A percentile compares a stretch with the other conserved stretches of the same genome.
phyloP scores from a whole-genome alignment of 2,113 vertebrate species.

The Pagrus major region DNA sequence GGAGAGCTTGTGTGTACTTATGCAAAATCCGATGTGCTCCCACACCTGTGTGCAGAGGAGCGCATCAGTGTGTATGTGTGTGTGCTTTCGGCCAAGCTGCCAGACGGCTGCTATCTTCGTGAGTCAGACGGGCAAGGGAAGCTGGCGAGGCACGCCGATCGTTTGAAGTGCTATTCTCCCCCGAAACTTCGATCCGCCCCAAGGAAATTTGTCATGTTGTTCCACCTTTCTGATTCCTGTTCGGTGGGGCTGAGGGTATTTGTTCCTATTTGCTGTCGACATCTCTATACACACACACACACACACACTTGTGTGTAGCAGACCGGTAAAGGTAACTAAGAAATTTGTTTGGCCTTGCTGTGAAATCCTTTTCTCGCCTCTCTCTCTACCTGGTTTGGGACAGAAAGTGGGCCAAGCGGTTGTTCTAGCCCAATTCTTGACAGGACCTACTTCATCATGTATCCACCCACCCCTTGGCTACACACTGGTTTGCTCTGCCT shows the following conservation, averaged over 20 bases:
- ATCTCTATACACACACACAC: conserved; percentile 50
- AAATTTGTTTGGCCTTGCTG: conserved; percentile 60
- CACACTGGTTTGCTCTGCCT: background rate
- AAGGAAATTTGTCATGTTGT: conserved; percentile 75
- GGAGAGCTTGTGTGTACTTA: conserved; percentile 33
- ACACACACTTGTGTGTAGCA: conserved; percentile 41
- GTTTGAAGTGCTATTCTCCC: conserved; percentile 66
- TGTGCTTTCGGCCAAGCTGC: conserved; percentile 36
- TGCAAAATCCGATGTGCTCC: conserved; percentile 46
- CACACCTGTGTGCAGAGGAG: conserved; percentile 53
- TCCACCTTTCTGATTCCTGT: conserved; percentile 65
- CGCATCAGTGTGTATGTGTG: background rate
- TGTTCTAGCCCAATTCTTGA: conserved; percentile 27
- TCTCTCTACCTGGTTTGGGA: background rate
- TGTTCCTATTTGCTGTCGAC: conserved; percentile 70
- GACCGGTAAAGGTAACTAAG: conserved; percentile 59
- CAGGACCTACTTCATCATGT: conserved; percentile 45
- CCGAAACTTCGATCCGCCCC: conserved; percentile 64
- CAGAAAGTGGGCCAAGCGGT: conserved; percentile 49
- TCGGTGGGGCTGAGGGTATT: conserved; percentile 45
- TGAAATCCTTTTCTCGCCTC: conserved; percentile 7
- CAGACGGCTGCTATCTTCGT: conserved; percentile 65
- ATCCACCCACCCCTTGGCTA: background rate
- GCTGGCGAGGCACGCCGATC: conserved; percentile 36
- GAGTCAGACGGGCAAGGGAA: conserved; percentile 58